Evolutionary conservation across 2,797 vertebrate species (phyloP), one percentile per base, ranked within the genome.

Genomic region (Macropodus opercularis): DNA sequence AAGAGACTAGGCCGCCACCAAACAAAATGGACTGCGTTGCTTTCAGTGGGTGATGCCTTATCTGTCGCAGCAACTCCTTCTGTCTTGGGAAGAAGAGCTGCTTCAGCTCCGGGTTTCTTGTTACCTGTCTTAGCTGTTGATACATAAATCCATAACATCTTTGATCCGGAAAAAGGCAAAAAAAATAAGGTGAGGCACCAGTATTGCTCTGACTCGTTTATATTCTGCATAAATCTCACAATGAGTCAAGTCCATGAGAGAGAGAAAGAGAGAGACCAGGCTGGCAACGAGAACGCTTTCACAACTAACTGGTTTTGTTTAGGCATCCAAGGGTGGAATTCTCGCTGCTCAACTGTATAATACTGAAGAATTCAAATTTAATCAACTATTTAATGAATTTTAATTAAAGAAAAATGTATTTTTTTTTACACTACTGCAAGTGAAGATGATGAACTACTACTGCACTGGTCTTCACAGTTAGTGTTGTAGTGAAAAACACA

Each of bases 41-140:
- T 74, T 77, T 62, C 23, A 32, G 44, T 26, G 13, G 27, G 46
- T 79, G 79, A 77, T 57, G 60, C 47, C 43, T 80, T 72, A 66
- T 69, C 69, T 81, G 60, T 69, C 53, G 52, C 47, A 50, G 53
- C 64, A 34, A 69, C 72, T 76, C 57, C 77, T 66, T 70, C 40
- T 51, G 41, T 71, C 73, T 64, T 60, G 7, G 59, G 72, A 56
- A 36, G 22, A 56, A 57, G 46, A 32, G 34, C 38, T 72, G 18
- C 19, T 46, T 69, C 44, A 47, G n/a, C 44, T 29, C 40, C 36
- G 21, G 22, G 71, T 75, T 68, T 36, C 31, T 44, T 31, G 29
- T 26, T 62, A 5, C 3, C 35, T 8, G 21, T 42, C 51, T 71
- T 61, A 57, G 21, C 52, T 62, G 63, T 75, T 62, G 36, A 53